Conservation (phyloP, 2,888 invertebrate species). For the Acholoe squamosa region DNA sequence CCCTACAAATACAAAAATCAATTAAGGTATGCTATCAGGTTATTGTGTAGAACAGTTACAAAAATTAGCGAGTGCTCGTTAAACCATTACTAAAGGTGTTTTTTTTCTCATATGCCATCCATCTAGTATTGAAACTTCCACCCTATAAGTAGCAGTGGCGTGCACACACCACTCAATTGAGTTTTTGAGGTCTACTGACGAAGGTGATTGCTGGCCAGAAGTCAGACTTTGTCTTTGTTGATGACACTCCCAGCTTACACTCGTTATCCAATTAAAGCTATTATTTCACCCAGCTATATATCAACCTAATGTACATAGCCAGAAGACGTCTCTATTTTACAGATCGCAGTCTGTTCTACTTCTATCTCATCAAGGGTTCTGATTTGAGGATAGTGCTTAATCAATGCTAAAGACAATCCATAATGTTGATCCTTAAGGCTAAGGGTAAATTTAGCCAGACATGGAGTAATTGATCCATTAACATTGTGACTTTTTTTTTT, state of each 20-base stretch:
- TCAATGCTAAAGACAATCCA: no score
- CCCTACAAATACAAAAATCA: no score
- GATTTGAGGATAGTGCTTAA: no score
- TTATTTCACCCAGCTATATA: neutral
- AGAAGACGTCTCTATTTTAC: conserved; percentile 14
- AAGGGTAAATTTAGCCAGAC: no score
- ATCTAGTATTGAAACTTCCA: neutral
- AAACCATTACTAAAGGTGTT: neutral
- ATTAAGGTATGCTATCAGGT: no score
- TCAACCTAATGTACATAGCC: neutral
- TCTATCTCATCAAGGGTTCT: no score
- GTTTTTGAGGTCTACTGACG: neutral
- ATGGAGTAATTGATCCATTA: no score
- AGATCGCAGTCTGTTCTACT: neutral
- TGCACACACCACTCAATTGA: conserved; percentile 9
- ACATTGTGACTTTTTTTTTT: no score
- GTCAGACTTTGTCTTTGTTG: conserved; percentile 43
- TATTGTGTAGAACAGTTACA: no score
- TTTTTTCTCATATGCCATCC: neutral
- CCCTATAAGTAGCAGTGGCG: neutral
- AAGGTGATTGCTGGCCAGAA: neutral
- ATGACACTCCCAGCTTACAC: conserved; percentile 18
- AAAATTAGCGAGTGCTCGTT: no score
- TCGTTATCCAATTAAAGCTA: conserved; percentile 30
- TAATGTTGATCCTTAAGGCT: no score